Evolutionary conservation across 2,797 vertebrate genomes (phyloP), one percentile per base, ranked within the genome.

Genomic region (Neosalanx taihuensis): DNA sequence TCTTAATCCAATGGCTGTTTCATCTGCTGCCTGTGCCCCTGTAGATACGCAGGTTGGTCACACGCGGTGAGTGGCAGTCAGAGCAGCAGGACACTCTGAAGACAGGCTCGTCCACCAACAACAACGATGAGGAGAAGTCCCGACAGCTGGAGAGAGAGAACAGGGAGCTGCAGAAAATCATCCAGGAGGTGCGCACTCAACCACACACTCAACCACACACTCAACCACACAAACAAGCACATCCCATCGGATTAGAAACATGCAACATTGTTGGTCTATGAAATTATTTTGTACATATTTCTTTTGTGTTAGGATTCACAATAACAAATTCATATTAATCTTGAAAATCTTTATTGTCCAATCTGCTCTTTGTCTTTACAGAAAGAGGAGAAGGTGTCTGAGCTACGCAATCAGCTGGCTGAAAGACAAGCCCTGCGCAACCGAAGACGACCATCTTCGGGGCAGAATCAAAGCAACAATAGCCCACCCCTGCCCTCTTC

Each of bases 51-150:
- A 91, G 96, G 2, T 90, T 98, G 53, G 96, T 99, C 85, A 99
- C 96, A 5, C 92, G 97, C 0, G 96, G 97, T 0, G 97, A 99
- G 74, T 99, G 97, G 97, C 97, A 99, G 90, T 96, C 97, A 0
- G 96, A 99, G 89, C 95, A 96, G n/a, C 96, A 98, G 91, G 97
- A 98, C 89, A 97, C 96, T 1, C 94, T 97, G 92, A 98, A 98
- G 85, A 98, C 97, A 0, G 96, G 96, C 0, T 97, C 96, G 0
- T 98, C 97, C 69, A 98, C 96, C 83, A 98, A 98, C 92, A 98
- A 98, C 91, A 98, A 98, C 0, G 96, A 98, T 26, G 97, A 99
- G 82, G 97, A 99, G 86, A 98, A 98, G n/a, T 97, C 96, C 18
- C 88, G 96, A 6, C 93, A 98, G 74, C 82, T 98, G 88, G 97